Conservation (phyloP, 64 coral and sea anemone species). For the Montipora efflorescens region DNA sequence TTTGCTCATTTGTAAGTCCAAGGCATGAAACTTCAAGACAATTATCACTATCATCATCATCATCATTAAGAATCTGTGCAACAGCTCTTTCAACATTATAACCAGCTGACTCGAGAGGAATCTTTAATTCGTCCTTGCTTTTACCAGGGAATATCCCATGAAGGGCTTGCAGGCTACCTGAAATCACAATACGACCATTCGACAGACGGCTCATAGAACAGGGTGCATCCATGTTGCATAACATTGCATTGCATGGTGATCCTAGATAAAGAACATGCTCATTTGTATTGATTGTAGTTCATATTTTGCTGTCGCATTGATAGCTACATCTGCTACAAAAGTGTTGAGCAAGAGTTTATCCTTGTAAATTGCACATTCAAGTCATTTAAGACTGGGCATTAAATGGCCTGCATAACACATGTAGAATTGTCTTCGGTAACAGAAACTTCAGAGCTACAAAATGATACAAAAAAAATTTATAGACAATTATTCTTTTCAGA, state of each 20-base stretch:
- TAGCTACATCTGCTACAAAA: slow-evolving; percentile 13
- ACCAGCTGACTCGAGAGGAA: slow-evolving; percentile 2
- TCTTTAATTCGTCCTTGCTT: slow-evolving; percentile 14
- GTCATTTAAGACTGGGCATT: slow-evolving; percentile 15
- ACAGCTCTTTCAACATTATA: slow-evolving; percentile 13
- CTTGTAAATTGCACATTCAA: slow-evolving; percentile 20
- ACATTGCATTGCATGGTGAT: slow-evolving; percentile 11
- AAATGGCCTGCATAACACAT: slow-evolving; percentile 22
- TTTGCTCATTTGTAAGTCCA: slow-evolving; percentile 7
- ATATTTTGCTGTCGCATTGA: slow-evolving; percentile 15
- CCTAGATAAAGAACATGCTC: slow-evolving; percentile 23
- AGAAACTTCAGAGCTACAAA: slow-evolving; percentile 16
- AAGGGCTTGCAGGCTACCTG: slow-evolving; percentile 8
- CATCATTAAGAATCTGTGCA: background rate
- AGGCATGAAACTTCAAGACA: slow-evolving; percentile 12
- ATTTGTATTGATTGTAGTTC: slow-evolving; percentile 13
- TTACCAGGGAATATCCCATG: slow-evolving; percentile 22
- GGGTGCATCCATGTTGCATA: slow-evolving; percentile 6
- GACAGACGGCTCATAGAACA: slow-evolving; percentile 11
- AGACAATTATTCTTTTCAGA: slow-evolving; percentile 24
- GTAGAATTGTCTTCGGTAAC: slow-evolving; percentile 15
- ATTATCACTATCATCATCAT: slow-evolving; percentile 14
- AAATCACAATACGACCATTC: slow-evolving; percentile 11
- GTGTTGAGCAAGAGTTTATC: slow-evolving; percentile 15
- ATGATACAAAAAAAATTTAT: slow-evolving; percentile 7